phyloP scores from a whole-genome alignment of 1,140 invertebrate species.

The Lucilia cuprina region DNA sequence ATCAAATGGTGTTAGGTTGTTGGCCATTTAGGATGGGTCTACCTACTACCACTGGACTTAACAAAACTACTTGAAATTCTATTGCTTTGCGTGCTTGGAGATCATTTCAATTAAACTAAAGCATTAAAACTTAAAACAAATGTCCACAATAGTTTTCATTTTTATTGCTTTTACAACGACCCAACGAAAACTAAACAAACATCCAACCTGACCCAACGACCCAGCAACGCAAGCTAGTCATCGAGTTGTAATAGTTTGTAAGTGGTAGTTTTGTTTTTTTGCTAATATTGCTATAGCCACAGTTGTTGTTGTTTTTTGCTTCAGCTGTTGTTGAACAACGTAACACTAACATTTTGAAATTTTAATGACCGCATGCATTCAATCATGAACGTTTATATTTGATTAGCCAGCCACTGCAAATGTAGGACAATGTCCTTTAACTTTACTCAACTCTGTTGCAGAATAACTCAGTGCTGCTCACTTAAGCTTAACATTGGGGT shows the following conservation, averaged over 20 bases:
- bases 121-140: conserved; percentile 34
- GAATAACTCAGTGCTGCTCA: no score
- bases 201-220: background rate
- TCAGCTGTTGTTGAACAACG: background rate
- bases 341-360: conserved; percentile 7
- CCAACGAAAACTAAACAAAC: no score
- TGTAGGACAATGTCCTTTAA: background rate
- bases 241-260: background rate
- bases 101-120: conserved; percentile 24
- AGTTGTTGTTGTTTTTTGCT: background rate
- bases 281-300: background rate
- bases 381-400: conserved; percentile 17
- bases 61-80: conserved; percentile 20
- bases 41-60: no score
- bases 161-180: conserved; percentile 3
- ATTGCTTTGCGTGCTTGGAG: conserved; percentile 22
- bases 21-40: background rate
- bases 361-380: conserved; percentile 14
- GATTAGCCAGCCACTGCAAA: background rate
- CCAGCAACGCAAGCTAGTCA: background rate
- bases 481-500: background rate
- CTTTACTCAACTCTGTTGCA: background rate
- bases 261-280: background rate
- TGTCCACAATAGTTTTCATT: conserved; percentile 32
- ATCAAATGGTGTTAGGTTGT: background rate